Evolutionary conservation across 2,113 vertebrate genomes (phyloP).

Genomic region (Girardinichthys multiradiatus): DNA sequence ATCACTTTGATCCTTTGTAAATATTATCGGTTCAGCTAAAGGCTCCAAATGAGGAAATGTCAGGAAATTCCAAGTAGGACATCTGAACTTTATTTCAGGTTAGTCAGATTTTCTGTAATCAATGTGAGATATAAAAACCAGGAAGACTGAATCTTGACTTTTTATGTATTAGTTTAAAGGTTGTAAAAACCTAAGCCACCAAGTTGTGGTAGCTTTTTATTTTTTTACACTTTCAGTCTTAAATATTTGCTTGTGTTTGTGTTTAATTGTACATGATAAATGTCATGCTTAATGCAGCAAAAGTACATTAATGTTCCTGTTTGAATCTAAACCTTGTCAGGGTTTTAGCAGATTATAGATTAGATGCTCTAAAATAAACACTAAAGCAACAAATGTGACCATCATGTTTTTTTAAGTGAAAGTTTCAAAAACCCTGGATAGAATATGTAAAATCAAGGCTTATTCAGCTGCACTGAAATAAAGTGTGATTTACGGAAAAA

Average conservation of each 20-base stretch:
- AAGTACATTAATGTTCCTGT: not conserved
- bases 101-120: too few species aligned
- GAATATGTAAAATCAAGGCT: too few species aligned
- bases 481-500: too few species aligned
- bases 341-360: not conserved
- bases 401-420: too few species aligned
- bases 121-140: not conserved
- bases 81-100: not conserved
- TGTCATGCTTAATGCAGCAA: not conserved
- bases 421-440: too few species aligned
- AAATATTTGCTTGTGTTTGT: too few species aligned
- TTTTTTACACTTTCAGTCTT: not conserved
- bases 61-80: not conserved
- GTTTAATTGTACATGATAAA: too few species aligned
- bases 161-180: not conserved
- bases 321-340: not conserved
- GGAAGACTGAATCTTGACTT: not conserved
- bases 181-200: not conserved
- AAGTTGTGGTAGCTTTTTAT: not conserved
- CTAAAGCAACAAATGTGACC: not conserved
- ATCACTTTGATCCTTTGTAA: too few species aligned
- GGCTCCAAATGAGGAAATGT: not conserved
- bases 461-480: too few species aligned
- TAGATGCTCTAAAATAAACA: not conserved
- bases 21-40: not conserved